phyloP scores from a whole-genome alignment of 1,140 invertebrate genomes.

The Dendrolimus punctatus region DNA sequence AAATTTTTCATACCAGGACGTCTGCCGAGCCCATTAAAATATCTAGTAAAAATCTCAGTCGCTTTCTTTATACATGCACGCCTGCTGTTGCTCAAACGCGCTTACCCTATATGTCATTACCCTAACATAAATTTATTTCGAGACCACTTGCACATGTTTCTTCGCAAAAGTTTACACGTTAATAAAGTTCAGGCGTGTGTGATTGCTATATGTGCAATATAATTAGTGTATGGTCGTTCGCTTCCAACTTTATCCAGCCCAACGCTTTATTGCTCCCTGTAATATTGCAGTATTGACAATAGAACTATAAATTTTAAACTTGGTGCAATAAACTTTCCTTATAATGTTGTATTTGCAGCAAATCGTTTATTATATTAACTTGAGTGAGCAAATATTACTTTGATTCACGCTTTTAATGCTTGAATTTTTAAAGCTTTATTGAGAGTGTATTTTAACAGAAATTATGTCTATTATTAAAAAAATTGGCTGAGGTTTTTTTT shows the following conservation, averaged over 20 bases:
- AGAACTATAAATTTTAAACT: constrained; percentile 20
- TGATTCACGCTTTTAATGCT: no score
- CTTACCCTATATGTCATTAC: constrained; percentile 20
- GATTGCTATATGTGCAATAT: constrained; percentile 6
- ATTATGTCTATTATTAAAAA: no score
- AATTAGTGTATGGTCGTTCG: constrained; percentile 14
- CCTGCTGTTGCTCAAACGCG: neutral
- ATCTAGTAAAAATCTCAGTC: no score
- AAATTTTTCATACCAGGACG: no score
- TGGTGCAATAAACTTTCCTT: constrained; percentile 13
- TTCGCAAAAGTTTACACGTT: constrained; percentile 16
- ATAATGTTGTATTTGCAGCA: neutral
- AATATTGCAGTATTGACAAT: constrained; percentile 18
- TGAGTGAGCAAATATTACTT: no score
- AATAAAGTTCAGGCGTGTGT: constrained; percentile 11
- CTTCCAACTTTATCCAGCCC: constrained; percentile 9
- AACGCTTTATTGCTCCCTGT: constrained; percentile 8
- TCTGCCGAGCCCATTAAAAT: no score
- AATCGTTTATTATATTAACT: no score
- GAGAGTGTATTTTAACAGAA: no score
- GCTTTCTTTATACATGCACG: no score
- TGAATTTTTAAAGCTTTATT: no score
- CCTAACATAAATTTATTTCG: constrained; percentile 32
- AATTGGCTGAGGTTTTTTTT: no score
- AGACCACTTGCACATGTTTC: constrained; percentile 29